Base-by-base conservation (phyloP, 2,797 vertebrate species). In the Prunella strophiata region DNA sequence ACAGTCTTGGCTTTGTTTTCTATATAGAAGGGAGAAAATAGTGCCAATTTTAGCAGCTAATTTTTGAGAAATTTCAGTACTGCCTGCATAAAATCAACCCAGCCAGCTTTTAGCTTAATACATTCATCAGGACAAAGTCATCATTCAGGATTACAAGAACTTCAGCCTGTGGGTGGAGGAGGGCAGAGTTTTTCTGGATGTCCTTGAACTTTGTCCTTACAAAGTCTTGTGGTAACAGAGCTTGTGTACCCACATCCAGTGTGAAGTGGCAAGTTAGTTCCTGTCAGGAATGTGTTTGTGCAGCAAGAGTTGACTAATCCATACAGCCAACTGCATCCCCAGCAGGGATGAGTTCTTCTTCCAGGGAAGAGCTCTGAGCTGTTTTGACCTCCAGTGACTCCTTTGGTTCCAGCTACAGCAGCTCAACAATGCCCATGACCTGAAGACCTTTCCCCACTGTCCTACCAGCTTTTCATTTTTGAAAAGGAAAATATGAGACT, bases 1-100 rank as follows among this genome's bases (percentile, higher is more conserved):
- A 18, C 23, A 54, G 88, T 74, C 75, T 81, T 91, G 17, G 62
- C 58, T 97, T 93, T 91, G 48, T 93, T 95, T 89, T 94, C 97
- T 97, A 74, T 43, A 59, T 5, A 57, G 36, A 27, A 84, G 83
- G 50, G 86, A 89, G 20, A 93, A 66, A 86, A 70, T 0, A 47
- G 30, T 29, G 21, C 26, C 27, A n/a, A 74, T 92, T 63, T 58
- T 30, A 81, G 16, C 29, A 51, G 19, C 16, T 79, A 30, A 23
- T 73, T 86, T 68, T 74, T 34, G 65, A 79, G 51, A 55, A 47
- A 61, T 68, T 89, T 79, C 76, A 85, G 32, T 47, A 29, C 26
- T 76, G 48, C 48, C 43, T 93, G 27, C 16, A 54, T 50, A 83
- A 88, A 71, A 91, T 22, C 25, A 85, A 50, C 32, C 32, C 45